A percentile compares a stretch with the other conserved stretches of the same genome.
These are phyloP conservation scores for Margarornis squamiger DNA, from an alignment of 2,797 vertebrate genomes.

Conservation along the genomic window DNA sequence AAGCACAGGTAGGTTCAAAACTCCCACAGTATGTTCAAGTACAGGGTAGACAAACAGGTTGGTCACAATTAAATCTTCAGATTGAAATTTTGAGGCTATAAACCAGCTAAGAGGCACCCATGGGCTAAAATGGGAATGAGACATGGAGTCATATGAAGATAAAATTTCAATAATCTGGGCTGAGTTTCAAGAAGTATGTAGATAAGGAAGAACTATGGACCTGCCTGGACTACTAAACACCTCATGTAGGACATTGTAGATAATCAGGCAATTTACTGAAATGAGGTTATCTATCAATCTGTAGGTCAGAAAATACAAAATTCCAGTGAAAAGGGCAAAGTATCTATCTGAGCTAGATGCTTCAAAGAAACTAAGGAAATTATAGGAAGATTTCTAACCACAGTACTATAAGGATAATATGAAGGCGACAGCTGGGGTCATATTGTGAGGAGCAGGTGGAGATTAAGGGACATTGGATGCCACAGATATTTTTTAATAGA, in stretches of 20 bases:
- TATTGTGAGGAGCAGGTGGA: background rate
- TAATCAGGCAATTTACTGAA: background rate
- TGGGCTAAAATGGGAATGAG: background rate
- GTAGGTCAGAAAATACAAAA: background rate
- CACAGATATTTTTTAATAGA: background rate
- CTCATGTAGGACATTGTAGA: background rate
- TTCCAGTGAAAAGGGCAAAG: background rate
- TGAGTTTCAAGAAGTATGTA: background rate
- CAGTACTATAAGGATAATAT: background rate
- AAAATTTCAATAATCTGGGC: background rate
- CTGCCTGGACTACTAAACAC: background rate
- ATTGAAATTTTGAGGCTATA: background rate
- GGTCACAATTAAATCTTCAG: background rate
- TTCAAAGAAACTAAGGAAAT: fast-evolving
- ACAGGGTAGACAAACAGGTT: background rate
- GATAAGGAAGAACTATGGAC: background rate
- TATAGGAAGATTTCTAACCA: background rate
- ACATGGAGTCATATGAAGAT: background rate
- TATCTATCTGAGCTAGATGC: background rate
- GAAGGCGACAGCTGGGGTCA: background rate
- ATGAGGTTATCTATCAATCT: background rate
- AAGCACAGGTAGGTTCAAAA: background rate
- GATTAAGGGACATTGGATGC: background rate
- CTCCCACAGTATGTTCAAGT: background rate
- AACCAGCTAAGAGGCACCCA: background rate